Base-by-base conservation (phyloP, 2,888 invertebrate genomes). In the Eristalinus sepulchralis region DNA sequence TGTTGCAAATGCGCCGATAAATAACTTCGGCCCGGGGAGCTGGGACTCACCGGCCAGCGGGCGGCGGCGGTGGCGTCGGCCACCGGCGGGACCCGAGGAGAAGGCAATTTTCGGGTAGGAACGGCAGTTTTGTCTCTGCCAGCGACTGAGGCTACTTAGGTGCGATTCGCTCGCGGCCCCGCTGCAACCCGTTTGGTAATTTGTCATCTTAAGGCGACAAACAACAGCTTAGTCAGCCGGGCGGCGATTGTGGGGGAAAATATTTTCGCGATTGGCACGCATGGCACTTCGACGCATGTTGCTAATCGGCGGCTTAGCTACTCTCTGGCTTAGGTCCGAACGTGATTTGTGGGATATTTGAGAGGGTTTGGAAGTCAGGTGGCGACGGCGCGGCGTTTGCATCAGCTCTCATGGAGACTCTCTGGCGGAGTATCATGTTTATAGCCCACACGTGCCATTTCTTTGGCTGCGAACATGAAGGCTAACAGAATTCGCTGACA, bases 201-300 rank as follows among this genome's bases (percentile, higher is more conserved):
- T 85, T 85, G 82, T 85, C 85, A 85, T 85, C 85, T 85, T 82
- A 78, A 82, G 85, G 85, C 82, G 81, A 85, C 85, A 85, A 82
- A 73, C 77, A 67, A 82, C 85, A 85, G 82, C 85, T 57, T 57
- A 27, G 59, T 77, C 81, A 60, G 77, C 72, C 77, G 27, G 27
- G 5, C 60, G 53, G 62, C 70, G 75, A 47, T 17, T 17, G 47
- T 17, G n/a, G 47, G 34, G 47, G 47, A 47, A 31, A 57, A 78
- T 68, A 57, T 22, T 57, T 3, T 57, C 24, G 55, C 13, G 11
- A 59, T 71, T 79, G 55, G 75, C 76, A 80, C 76, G 72, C 71
- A 71, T 70, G 81, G 60, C 81, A 85, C 57, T 59, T 72, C 53
- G 68, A 81, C 76, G 77, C 72, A 72, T 85, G 85, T 82, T 73